phyloP scores from a whole-genome alignment of 2,113 vertebrate genomes.

The Laterallus jamaicensis region DNA sequence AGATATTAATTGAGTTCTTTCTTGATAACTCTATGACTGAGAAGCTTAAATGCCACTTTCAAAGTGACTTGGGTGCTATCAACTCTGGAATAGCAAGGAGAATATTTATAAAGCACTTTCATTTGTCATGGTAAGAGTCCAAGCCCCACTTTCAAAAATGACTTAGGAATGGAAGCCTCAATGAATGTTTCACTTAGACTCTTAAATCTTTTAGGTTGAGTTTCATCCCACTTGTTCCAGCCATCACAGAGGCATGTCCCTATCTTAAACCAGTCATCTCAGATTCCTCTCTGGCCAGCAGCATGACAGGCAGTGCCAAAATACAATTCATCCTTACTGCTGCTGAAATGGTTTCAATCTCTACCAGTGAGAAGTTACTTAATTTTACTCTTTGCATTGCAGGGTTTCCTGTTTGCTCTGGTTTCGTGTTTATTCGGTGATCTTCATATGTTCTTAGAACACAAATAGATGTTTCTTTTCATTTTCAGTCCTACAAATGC shows the following conservation, averaged over 20 bases:
- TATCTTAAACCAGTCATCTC: background rate
- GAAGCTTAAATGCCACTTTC: constrained; percentile 26
- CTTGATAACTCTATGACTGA: constrained; percentile 3
- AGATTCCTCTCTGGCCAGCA: background rate
- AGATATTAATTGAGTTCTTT: constrained; percentile 6
- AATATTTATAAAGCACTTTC: constrained; percentile 28
- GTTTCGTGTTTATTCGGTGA: background rate
- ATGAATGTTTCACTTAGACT: background rate
- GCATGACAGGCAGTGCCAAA: background rate
- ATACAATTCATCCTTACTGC: background rate
- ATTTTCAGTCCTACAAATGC: background rate
- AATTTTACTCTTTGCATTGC: background rate
- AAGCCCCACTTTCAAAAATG: background rate
- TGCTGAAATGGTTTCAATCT: background rate
- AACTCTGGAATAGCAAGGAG: background rate
- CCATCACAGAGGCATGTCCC: background rate
- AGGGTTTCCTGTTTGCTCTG: background rate
- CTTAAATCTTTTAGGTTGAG: background rate
- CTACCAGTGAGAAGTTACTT: background rate
- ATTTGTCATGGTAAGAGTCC: background rate
- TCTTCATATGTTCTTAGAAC: background rate
- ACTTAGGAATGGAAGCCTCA: background rate
- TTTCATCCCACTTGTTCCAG: background rate
- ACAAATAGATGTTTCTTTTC: background rate
- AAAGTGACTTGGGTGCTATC: background rate